Evolutionary conservation across 2,113 vertebrate genomes (phyloP), one percentile per base, ranked within the genome.

Genomic region (Tupaia chinensis): DNA sequence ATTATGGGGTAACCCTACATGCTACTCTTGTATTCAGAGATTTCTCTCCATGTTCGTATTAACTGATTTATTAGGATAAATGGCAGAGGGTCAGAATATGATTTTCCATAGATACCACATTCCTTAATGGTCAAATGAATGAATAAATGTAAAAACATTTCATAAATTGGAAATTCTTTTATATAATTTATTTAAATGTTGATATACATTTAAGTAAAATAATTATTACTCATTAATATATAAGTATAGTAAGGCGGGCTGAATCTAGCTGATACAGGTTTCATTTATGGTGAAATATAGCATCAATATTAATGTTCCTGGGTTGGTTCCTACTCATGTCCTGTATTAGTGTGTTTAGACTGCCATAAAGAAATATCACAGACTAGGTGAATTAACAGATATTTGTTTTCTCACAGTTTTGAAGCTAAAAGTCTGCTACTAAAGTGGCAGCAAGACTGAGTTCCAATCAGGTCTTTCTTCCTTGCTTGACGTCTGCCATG

Each of bases 51-150:
- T 2, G 4, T 73, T 56, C 54, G 25, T 22, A 29, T 70, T 32
- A 69, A 83, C 61, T 29, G 19, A 68, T 80, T 89, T 91, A 81
- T 66, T 87, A 87, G 23, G 60, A 88, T 68, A 95, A 80, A 65
- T 60, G 77, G 8, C 2, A 68, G 22, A 11, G 15, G 22, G 85
- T 76, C 54, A 78, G 9, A 83, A 73, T 74, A 87, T 20, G 22
- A 70, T 14, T 87, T 91, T 94, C 2, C 9, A 92, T 85, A 73
- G 76, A 11, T 0, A 77, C 20, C 17, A 10, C 17, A 72, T 66
- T 77, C 10, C 20, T 63, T 89, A 68, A 72, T 19, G 85, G 61
- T 91, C 34, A 95, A 91, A 72, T 78, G 5, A 76, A 80, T 70
- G 63, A 78, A 91, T 60, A 1, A 53, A 61, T 61, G 11, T 85